Percentiles rank a stretch among this genome's conserved stretches.
These are phyloP conservation scores for Ascaphus truei DNA, from an alignment of 2,113 vertebrate genomes.

Conservation along the genomic window DNA sequence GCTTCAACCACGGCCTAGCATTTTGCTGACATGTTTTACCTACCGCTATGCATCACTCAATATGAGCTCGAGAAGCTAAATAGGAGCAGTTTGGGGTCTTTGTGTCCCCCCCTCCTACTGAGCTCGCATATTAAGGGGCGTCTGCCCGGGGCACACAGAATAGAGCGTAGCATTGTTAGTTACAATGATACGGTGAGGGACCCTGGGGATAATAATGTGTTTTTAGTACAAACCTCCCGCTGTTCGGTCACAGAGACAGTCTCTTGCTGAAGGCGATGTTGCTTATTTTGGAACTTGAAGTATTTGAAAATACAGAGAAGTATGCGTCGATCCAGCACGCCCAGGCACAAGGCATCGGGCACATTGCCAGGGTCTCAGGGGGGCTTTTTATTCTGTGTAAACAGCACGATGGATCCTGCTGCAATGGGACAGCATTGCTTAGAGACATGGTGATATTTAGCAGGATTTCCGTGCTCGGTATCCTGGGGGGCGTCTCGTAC, in stretches of 20 bases:
- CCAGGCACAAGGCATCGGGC: conserved; percentile 5
- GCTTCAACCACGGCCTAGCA: no score
- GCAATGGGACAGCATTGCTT: no score
- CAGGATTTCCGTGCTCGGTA: no score
- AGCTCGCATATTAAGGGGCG: no score
- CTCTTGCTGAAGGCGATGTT: neutral
- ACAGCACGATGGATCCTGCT: neutral
- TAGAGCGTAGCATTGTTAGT: neutral
- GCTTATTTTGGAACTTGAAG: conserved; percentile 13
- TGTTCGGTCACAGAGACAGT: conserved; percentile 1
- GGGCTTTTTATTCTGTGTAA: conserved; percentile 7
- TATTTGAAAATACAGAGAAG: conserved; percentile 16
- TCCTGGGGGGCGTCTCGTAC: no score
- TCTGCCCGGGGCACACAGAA: no score
- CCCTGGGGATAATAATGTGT: neutral
- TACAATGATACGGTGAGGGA: neutral
- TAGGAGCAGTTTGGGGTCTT: no score
- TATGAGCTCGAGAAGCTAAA: no score
- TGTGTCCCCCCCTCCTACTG: no score
- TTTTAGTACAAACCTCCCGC: conserved; percentile 7
- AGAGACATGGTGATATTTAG: no score
- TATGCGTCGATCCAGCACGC: conserved; percentile 16
- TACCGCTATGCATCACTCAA: no score
- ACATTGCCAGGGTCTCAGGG: neutral
- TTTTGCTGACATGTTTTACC: no score